phyloP scores from a whole-genome alignment of 2,797 vertebrate species.

The Rhynchotus rufescens region DNA sequence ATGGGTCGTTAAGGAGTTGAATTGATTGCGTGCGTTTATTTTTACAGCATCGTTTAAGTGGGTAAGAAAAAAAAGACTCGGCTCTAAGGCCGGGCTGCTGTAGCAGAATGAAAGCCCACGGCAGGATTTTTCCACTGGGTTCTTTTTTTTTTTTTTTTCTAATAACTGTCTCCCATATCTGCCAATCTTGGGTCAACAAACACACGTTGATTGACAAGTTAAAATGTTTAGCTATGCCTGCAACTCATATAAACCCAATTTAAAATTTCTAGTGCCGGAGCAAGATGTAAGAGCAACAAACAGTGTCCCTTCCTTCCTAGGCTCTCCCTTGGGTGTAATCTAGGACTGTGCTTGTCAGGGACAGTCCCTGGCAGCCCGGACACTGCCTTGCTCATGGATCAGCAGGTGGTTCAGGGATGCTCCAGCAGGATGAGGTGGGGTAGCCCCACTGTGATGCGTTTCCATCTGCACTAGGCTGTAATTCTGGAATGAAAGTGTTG shows the following conservation, averaged over 20 bases:
- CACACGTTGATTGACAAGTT: constrained; percentile 87
- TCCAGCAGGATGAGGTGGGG: not conserved
- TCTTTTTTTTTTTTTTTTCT: constrained; percentile 82
- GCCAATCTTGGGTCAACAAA: constrained; percentile 93
- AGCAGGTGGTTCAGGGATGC: not conserved
- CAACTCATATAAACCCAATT: constrained; percentile 78
- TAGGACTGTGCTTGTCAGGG: fast-evolving
- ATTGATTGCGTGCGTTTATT: constrained; percentile 86
- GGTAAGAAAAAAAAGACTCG: constrained; percentile 73
- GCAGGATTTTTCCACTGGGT: constrained; percentile 82
- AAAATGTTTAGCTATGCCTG: constrained; percentile 89
- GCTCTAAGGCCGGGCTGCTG: constrained; percentile 87
- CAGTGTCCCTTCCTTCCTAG: constrained; percentile 7
- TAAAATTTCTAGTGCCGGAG: constrained; percentile 78
- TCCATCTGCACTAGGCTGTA: not conserved
- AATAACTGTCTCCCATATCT: constrained; percentile 85
- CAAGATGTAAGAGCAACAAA: constrained; percentile 83
- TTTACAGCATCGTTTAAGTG: constrained; percentile 87
- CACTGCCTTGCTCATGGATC: not conserved
- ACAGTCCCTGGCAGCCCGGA: not conserved
- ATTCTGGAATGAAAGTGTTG: fast-evolving
- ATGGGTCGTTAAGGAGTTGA: constrained; percentile 79
- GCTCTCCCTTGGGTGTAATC: not conserved
- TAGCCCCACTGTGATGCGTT: not conserved
- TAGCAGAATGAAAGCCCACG: constrained; percentile 83